phyloP scores from a whole-genome alignment of 2,888 invertebrate species.

The Pteria penguin region DNA sequence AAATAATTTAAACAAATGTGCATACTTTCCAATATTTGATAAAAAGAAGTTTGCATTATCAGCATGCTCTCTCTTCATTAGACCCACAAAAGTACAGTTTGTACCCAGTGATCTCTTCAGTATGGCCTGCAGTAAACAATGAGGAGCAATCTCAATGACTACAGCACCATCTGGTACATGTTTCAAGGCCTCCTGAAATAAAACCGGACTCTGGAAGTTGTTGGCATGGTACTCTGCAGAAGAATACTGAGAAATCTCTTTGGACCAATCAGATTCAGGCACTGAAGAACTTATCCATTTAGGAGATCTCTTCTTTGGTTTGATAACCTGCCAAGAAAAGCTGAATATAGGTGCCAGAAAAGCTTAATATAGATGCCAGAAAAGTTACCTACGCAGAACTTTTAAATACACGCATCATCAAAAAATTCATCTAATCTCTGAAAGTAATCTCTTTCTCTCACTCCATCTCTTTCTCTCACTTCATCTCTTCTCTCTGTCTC shows the following conservation, averaged over 20 bases:
- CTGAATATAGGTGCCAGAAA: too few species aligned
- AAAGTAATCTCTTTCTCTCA: too few species aligned
- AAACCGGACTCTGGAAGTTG: slow-evolving; percentile 94
- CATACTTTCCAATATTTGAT: slow-evolving; percentile 89
- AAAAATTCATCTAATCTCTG: too few species aligned
- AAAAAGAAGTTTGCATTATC: slow-evolving; percentile 89
- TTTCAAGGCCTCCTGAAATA: slow-evolving; percentile 92
- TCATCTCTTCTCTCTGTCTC: too few species aligned
- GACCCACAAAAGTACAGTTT: slow-evolving; percentile 88
- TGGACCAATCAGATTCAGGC: slow-evolving; percentile 90
- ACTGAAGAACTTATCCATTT: slow-evolving; percentile 97
- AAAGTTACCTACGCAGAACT: too few species aligned
- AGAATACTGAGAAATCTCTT: slow-evolving; percentile 88
- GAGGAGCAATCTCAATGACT: slow-evolving; percentile 95
- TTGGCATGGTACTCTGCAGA: slow-evolving; percentile 97
- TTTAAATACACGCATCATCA: too few species aligned
- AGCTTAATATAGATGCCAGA: too few species aligned
- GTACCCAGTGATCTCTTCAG: slow-evolving; percentile 90
- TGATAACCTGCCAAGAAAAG: too few species aligned
- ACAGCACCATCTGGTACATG: slow-evolving; percentile 93
- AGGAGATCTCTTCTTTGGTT: slow-evolving; percentile 88
- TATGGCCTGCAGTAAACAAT: slow-evolving; percentile 95
- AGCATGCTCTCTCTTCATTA: slow-evolving; percentile 90
- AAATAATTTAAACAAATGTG: too few species aligned
- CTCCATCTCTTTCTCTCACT: too few species aligned